Percentiles rank a stretch among this genome's conserved stretches.
phyloP scores from a whole-genome alignment of 1,140 invertebrate species.

The Drosophila pruinosa region DNA sequence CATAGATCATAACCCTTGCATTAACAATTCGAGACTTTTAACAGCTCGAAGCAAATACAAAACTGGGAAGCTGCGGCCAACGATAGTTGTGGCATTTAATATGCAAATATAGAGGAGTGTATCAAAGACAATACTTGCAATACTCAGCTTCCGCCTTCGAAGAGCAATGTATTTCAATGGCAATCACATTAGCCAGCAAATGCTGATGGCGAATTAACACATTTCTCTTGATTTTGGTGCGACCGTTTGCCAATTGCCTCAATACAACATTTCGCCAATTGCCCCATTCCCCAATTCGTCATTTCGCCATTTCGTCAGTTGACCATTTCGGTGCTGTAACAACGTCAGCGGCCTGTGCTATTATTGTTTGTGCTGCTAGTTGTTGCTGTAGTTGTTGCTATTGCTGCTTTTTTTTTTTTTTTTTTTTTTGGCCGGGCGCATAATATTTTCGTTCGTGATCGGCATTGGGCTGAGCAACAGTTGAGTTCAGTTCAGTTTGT shows the following conservation, averaged over 20 bases:
- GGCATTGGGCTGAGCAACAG: slow-evolving; percentile 57
- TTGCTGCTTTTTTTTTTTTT: slow-evolving; percentile 51
- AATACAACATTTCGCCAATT: neutral
- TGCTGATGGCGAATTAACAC: neutral
- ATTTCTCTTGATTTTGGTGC: neutral
- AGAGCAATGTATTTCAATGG: neutral
- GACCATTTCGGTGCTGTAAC: slow-evolving; percentile 32
- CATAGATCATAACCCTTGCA: neutral
- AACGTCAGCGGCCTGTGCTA: slow-evolving; percentile 45
- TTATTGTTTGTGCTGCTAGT: slow-evolving; percentile 26
- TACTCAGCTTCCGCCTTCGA: neutral
- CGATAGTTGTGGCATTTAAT: neutral
- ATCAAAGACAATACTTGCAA: neutral
- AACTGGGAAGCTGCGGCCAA: neutral
- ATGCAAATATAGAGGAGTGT: neutral
- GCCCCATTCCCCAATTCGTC: slow-evolving; percentile 1
- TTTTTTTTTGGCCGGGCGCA: slow-evolving; percentile 56
- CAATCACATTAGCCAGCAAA: neutral
- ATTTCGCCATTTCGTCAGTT: slow-evolving; percentile 17
- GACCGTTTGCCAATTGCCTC: neutral
- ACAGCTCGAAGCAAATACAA: neutral
- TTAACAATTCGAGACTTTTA: neutral
- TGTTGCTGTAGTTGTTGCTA: slow-evolving; percentile 15
- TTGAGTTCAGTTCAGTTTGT: slow-evolving; percentile 63
- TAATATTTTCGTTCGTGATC: slow-evolving; percentile 64